Percentiles rank a stretch among this genome's conserved stretches.
These are phyloP conservation scores for Urocolius indicus DNA, from an alignment of 2,113 vertebrate genomes.

Conservation along the genomic window DNA sequence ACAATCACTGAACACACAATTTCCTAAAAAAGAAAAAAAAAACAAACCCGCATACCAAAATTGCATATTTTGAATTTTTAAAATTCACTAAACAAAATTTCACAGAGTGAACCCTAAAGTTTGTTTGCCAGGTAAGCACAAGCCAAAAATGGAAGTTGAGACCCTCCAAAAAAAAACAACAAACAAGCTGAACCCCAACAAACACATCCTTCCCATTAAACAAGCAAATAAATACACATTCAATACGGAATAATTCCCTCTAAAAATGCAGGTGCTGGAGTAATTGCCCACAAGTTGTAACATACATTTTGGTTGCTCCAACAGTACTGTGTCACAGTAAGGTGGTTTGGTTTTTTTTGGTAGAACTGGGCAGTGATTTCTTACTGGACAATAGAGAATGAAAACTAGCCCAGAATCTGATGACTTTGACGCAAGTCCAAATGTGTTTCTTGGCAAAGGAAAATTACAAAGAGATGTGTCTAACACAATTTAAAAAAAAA, in stretches of 20 bases:
- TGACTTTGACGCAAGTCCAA: neutral
- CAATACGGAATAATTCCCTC: slow-evolving; percentile 3
- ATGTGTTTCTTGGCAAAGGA: neutral
- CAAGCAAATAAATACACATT: slow-evolving; percentile 37
- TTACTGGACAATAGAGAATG: slow-evolving; percentile 4
- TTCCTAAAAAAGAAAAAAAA: slow-evolving; percentile 67
- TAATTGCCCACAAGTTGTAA: slow-evolving; percentile 14
- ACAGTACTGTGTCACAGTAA: neutral
- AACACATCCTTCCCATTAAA: slow-evolving; percentile 16
- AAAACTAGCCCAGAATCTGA: neutral
- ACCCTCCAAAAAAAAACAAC: neutral
- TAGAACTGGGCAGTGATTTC: slow-evolving; percentile 11
- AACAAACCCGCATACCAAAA: slow-evolving; percentile 39
- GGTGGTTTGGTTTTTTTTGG: neutral
- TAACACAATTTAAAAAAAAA: neutral
- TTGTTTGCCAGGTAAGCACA: slow-evolving; percentile 58
- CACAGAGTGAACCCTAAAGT: slow-evolving; percentile 58
- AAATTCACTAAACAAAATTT: slow-evolving; percentile 53
- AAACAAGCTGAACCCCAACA: neutral
- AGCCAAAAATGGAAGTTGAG: slow-evolving; percentile 34
- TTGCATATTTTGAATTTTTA: slow-evolving; percentile 60
- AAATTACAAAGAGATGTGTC: neutral
- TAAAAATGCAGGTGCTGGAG: slow-evolving; percentile 46
- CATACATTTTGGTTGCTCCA: neutral
- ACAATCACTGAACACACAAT: slow-evolving; percentile 16